These are phyloP conservation scores for Eupithecia dodoneata DNA, from an alignment of 2,888 invertebrate species.

Conservation along the genomic window DNA sequence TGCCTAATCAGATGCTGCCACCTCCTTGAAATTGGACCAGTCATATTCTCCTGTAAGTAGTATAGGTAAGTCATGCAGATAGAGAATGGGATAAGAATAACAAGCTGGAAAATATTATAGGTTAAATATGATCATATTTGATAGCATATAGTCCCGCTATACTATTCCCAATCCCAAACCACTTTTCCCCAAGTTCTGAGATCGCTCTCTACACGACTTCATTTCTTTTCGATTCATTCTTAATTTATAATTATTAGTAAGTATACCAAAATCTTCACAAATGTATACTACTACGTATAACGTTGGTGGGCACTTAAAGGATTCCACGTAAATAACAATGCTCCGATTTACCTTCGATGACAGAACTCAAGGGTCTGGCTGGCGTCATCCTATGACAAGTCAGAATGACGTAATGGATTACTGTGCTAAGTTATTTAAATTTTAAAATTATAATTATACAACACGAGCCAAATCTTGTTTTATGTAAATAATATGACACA, in stretches of 20 bases:
- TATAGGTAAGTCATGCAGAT: too few relatives aligned
- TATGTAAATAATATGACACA: slow-evolving; percentile 4
- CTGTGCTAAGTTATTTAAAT: neutral
- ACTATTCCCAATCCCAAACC: too few relatives aligned
- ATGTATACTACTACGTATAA: too few relatives aligned
- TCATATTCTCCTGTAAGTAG: neutral
- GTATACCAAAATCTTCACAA: too few relatives aligned
- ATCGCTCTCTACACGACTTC: too few relatives aligned
- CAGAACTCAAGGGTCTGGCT: slow-evolving; percentile 12
- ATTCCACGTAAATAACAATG: neutral
- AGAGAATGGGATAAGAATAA: too few relatives aligned
- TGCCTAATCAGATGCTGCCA: neutral
- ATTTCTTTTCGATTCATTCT: too few relatives aligned
- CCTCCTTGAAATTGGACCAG: neutral
- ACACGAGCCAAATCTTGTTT: neutral
- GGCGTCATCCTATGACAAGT: slow-evolving; percentile 17
- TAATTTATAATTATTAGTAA: too few relatives aligned
- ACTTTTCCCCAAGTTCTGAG: too few relatives aligned
- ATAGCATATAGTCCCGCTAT: too few relatives aligned
- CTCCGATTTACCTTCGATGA: slow-evolving; percentile 7
- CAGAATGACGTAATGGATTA: slow-evolving; percentile 17
- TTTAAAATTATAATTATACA: neutral
- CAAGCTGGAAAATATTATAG: too few relatives aligned
- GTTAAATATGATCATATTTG: too few relatives aligned
- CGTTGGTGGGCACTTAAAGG: neutral